Evolutionary conservation across 1,140 invertebrate genomes (phyloP), one percentile per base, ranked within the genome.

Genomic region (Brachionus angularis): DNA sequence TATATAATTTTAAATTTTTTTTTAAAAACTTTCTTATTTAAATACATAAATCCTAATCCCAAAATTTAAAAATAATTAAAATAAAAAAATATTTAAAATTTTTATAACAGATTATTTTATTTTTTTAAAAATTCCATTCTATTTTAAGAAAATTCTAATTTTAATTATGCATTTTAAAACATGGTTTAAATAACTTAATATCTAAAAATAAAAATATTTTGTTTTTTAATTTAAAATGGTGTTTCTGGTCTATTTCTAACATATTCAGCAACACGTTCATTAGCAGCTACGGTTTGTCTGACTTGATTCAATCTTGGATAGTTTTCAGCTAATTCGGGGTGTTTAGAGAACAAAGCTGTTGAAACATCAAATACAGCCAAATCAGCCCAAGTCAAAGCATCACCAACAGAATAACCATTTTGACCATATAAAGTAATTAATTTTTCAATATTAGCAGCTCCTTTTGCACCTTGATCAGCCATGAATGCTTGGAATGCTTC

Each of bases 311-410:
- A 33, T 1, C 14, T 42, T 36, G 62, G 62, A 34, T 34, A 67
- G 33, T 46, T 47, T 8, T 33, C 39, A n/a, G 31, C 27, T 23
- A 67, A 67, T 23, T 46, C 27, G 18, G 62, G 42, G 16, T 67
- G 27, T 14, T 67, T 47, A 21, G 23, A 16, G 8, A 67, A 67
- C 14, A 67, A 10, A 14, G 42, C 31, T 25, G 23, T 29, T 8
- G 34, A n/a, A 23, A 46, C 42, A 36, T 67, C 62, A 53, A 18
- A 70, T 16, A 70, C 31, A 21, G 33, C 31, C 16, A 70, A 50
- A 70, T 70, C 64, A 27, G 64, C 64, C 46, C 46, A 70, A 5
- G 46, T 50, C 16, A 70, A 31, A n/a, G 33, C 27, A 36, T 70
- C 33, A 5, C 64, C 64, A 1, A 70, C 64, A 10, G 46, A 34